Evolutionary conservation across 1,140 invertebrate species (phyloP).

Genomic region (Ooceraea biroi): DNA sequence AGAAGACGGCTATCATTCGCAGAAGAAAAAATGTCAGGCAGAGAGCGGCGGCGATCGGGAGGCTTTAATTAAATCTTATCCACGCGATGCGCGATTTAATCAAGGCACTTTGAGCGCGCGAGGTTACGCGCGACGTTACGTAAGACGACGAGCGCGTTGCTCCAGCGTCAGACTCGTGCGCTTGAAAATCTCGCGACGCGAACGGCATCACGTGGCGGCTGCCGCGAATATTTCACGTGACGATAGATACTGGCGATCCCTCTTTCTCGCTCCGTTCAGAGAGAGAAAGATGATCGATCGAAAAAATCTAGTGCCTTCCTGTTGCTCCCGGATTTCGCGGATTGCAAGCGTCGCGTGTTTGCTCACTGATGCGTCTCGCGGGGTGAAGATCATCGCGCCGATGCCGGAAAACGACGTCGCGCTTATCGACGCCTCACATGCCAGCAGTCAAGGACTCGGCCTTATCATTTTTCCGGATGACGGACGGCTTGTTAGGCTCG

Average conservation of each 20-base stretch:
- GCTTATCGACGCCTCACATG: constrained; percentile 50
- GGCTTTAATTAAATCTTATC: neutral
- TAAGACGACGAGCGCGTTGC: neutral
- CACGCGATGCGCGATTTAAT: neutral
- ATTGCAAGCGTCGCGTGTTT: constrained; percentile 2
- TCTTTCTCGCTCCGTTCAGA: too few species aligned
- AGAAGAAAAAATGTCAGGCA: too few species aligned
- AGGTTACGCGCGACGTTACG: neutral
- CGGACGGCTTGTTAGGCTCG: constrained; percentile 31
- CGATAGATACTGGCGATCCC: neutral
- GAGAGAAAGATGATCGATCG: constrained; percentile 13
- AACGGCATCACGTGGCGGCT: neutral
- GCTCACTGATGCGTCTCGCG: neutral
- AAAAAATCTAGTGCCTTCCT: constrained; percentile 16
- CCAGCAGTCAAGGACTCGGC: constrained; percentile 60
- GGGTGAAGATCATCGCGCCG: constrained; percentile 48
- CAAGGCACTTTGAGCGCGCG: neutral
- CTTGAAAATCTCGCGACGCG: neutral
- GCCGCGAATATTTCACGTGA: neutral
- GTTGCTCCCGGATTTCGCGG: neutral
- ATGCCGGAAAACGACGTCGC: constrained; percentile 49
- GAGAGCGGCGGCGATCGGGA: too few species aligned
- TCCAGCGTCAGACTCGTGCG: neutral
- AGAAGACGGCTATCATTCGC: too few species aligned
- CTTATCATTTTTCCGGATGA: constrained; percentile 61